Percentiles rank a stretch among this genome's conserved stretches.
These are phyloP conservation scores for Lithosia quadra DNA, from an alignment of 2,888 invertebrate genomes.

Conservation along the genomic window DNA sequence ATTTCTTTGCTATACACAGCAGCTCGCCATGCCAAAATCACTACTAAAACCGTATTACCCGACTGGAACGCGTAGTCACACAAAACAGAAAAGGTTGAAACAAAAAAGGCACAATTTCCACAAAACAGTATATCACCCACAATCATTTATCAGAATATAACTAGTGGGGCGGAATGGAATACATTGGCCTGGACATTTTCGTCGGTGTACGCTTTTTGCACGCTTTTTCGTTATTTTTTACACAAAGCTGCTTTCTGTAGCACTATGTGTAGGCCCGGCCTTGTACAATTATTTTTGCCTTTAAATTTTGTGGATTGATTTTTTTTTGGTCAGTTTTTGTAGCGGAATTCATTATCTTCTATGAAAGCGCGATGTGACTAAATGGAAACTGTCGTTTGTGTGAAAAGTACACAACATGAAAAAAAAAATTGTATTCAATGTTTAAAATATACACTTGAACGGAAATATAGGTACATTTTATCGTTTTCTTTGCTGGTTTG, in stretches of 20 bases:
- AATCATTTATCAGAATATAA: slow-evolving; percentile 84
- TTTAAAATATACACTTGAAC: not conserved
- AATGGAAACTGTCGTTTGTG: slow-evolving; percentile 13
- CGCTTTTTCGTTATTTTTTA: slow-evolving; percentile 50
- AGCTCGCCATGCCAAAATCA: slow-evolving; percentile 36
- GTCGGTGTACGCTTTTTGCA: slow-evolving; percentile 55
- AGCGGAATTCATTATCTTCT: slow-evolving; percentile 7
- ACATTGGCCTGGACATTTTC: slow-evolving; percentile 75
- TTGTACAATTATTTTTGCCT: slow-evolving; percentile 38
- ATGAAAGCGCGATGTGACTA: slow-evolving; percentile 21
- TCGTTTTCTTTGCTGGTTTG: no score
- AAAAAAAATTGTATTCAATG: not conserved
- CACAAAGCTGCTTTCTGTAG: slow-evolving; percentile 48
- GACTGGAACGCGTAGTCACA: slow-evolving; percentile 48
- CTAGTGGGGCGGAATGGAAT: slow-evolving; percentile 79
- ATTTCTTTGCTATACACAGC: slow-evolving; percentile 29
- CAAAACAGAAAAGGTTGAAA: slow-evolving; percentile 51
- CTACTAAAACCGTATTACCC: slow-evolving; percentile 41
- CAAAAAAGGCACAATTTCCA: slow-evolving; percentile 61
- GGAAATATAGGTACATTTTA: no score
- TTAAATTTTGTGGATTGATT: slow-evolving; percentile 35
- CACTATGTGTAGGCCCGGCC: slow-evolving; percentile 33
- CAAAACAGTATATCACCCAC: slow-evolving; percentile 69
- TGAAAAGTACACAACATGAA: not conserved
- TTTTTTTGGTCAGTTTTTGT: slow-evolving; percentile 23